These are phyloP conservation scores for Myiopsitta monachus DNA, from an alignment of 2,113 vertebrate genomes.

Conservation along the genomic window DNA sequence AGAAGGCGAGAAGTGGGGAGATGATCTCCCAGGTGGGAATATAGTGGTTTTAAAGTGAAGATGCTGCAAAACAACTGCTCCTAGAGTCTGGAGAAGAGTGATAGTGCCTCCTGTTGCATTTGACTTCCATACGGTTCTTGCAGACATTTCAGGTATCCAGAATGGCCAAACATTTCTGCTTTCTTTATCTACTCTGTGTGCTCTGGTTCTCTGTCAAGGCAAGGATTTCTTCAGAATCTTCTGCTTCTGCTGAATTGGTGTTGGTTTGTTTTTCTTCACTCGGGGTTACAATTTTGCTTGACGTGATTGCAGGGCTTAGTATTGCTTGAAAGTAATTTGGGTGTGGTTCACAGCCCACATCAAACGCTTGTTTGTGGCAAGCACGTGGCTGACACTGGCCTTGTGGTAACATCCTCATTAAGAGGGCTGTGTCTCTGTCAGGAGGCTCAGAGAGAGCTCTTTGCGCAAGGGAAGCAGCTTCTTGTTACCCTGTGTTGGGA, in stretches of 20 bases:
- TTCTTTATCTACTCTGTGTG: not conserved
- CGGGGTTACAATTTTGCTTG: not conserved
- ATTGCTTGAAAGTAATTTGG: not conserved
- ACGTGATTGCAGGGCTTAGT: not conserved
- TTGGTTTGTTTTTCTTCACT: not conserved
- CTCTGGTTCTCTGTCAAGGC: not conserved
- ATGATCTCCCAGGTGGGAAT: not conserved
- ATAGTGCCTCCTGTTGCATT: not conserved
- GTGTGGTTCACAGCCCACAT: not conserved
- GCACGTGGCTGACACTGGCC: rapidly evolving
- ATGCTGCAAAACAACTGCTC: not conserved
- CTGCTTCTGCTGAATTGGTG: not conserved
- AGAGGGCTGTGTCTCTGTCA: not conserved
- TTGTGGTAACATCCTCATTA: not conserved
- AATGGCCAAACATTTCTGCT: not conserved
- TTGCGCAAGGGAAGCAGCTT: not conserved
- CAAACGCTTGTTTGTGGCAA: not conserved
- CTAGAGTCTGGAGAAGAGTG: not conserved
- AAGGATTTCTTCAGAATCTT: not conserved
- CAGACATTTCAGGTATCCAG: not conserved
- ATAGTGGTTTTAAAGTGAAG: not conserved
- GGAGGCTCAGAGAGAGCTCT: not conserved
- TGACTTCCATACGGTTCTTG: not conserved
- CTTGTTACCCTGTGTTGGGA: not conserved
- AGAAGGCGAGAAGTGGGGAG: not conserved